phyloP scores from a whole-genome alignment of 2,113 vertebrate species.

The Phaethornis superciliosus region DNA sequence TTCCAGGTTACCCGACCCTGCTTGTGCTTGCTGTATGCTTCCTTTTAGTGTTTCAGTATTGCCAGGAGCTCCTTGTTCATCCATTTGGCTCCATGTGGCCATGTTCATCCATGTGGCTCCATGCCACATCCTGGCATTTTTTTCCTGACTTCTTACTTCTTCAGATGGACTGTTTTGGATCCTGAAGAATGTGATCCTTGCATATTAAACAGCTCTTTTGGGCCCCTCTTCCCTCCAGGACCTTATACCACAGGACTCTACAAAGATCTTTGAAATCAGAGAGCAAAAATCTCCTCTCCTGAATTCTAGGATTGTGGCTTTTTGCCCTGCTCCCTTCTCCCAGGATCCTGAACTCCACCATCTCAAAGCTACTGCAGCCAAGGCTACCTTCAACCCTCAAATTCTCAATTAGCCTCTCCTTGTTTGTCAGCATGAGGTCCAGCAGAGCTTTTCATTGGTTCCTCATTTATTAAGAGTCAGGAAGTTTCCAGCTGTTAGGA shows the following conservation, averaged over 20 bases:
- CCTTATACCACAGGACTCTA: not conserved
- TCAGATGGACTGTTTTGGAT: not conserved
- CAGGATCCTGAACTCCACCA: not conserved
- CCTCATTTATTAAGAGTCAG: not conserved
- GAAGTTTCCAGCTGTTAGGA: not conserved
- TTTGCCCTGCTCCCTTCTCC: not conserved
- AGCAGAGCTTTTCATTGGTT: not conserved
- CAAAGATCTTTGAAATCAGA: not conserved
- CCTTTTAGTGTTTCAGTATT: not conserved
- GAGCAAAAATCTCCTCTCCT: not conserved
- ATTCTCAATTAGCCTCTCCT: not conserved
- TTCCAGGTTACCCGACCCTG: not conserved
- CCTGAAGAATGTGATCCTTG: not conserved
- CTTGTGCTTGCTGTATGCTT: not conserved
- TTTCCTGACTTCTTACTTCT: not conserved
- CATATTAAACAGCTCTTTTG: not conserved
- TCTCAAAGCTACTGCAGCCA: not conserved
- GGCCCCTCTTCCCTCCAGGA: not conserved
- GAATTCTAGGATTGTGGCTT: not conserved
- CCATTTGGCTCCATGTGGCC: no score
- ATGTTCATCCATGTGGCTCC: no score
- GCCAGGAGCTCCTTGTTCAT: not conserved
- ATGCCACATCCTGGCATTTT: not conserved
- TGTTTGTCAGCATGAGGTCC: not conserved
- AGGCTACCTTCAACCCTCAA: not conserved